Evolutionary conservation across 2,797 vertebrate genomes (phyloP).

Genomic region (Hozukius guyotensis): DNA sequence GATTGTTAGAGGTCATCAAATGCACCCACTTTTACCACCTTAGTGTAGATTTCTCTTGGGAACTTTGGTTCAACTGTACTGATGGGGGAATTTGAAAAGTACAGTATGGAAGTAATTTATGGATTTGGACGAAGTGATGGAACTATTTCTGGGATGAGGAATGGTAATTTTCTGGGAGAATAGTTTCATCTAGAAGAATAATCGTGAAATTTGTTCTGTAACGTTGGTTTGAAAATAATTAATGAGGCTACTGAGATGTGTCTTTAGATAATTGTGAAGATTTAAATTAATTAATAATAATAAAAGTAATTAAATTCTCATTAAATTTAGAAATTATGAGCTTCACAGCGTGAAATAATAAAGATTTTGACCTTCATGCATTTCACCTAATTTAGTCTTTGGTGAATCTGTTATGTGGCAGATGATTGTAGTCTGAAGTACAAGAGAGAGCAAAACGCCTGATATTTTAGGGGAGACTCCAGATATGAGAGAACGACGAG

Average conservation of each 20-base stretch:
- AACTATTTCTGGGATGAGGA: slow-evolving; percentile 25
- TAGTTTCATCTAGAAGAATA: slow-evolving; percentile 18
- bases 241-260: slow-evolving; percentile 4
- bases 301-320: slow-evolving; percentile 23
- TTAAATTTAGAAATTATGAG: slow-evolving; percentile 1
- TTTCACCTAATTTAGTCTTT: not conserved
- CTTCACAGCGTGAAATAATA: not conserved
- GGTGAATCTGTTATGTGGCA: not conserved
- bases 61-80: not conserved
- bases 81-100: not conserved
- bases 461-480: slow-evolving; percentile 42
- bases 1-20: slow-evolving; percentile 45
- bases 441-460: not conserved
- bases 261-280: slow-evolving; percentile 30
- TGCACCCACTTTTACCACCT: not conserved
- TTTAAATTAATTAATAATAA: slow-evolving; percentile 7
- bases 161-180: slow-evolving; percentile 43
- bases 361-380: slow-evolving; percentile 19
- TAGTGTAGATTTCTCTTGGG: not conserved
- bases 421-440: not conserved
- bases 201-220: slow-evolving; percentile 19
- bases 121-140: slow-evolving; percentile 5
- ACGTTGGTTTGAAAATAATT: slow-evolving; percentile 38
- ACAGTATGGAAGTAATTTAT: slow-evolving; percentile 12
- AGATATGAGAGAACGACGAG: slow-evolving; percentile 9